Evolutionary conservation across 2,113 vertebrate genomes (phyloP).

Genomic region (Neotoma lepida): DNA sequence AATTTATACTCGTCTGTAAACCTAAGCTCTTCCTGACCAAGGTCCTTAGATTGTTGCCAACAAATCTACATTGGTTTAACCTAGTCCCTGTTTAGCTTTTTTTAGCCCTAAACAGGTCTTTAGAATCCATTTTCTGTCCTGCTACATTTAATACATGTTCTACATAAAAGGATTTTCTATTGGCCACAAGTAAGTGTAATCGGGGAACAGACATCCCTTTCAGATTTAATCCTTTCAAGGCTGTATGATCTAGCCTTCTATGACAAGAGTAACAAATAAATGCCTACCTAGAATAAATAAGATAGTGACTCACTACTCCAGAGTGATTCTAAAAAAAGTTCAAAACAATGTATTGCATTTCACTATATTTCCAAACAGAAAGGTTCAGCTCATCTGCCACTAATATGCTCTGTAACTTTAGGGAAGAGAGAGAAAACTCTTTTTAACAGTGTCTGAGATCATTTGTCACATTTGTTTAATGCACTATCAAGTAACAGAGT

Average conservation of each 20-base stretch:
- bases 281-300: slow-evolving; percentile 45
- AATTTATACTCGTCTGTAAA: slow-evolving; percentile 47
- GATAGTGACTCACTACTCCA: slow-evolving; percentile 35
- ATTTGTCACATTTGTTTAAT: neutral
- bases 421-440: slow-evolving; percentile 15
- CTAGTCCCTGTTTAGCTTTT: slow-evolving; percentile 32
- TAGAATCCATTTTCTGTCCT: slow-evolving; percentile 58
- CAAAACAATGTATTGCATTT: neutral
- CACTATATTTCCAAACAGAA: slow-evolving; percentile 6
- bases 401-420: neutral
- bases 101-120: neutral
- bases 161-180: slow-evolving; percentile 28
- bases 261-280: slow-evolving; percentile 43
- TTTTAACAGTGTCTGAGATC: neutral
- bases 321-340: neutral
- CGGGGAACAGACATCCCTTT: slow-evolving; percentile 16
- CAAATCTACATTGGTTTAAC: slow-evolving; percentile 41
- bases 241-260: slow-evolving; percentile 17
- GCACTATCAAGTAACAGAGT: neutral
- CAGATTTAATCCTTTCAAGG: slow-evolving; percentile 41
- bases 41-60: slow-evolving; percentile 55
- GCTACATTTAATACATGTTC: slow-evolving; percentile 8
- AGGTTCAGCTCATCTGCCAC: neutral
- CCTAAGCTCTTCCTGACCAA: slow-evolving; percentile 33
- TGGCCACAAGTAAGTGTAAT: slow-evolving; percentile 17